Base-by-base conservation (phyloP, 1,140 invertebrate genomes). In the Thaumatotibia leucotreta region DNA sequence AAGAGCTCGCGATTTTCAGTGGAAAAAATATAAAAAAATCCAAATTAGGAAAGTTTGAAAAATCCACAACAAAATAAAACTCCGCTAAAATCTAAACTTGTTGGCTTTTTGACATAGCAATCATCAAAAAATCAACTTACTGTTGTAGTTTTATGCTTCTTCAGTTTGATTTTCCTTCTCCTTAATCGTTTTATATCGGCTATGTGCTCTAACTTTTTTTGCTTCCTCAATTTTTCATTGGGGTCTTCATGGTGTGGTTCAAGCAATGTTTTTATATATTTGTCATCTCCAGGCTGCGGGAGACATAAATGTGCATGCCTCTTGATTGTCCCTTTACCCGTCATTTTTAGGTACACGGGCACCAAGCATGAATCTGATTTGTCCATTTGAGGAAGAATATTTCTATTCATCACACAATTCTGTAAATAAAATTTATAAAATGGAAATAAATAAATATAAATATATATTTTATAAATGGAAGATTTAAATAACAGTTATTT, bases 221-320 rank as follows among this genome's bases (percentile, higher is more conserved):
- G 68, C 75, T 93, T 94, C 64, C 96, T 91, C 72, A 86, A 67
- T 66, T 82, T 82, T 72, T 93, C 86, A 78, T 94, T 93, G 0
- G 79, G 54, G 87, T 97, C 95, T 49, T 73, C 70, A 74, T 93
- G 91, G 4, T 91, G 67, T 24, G 92, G 92, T 83, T 96, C 95
- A 1, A 67, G 84, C 66, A 81, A 73, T 72, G 84, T 93, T 68
- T 79, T 92, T 58, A 79, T 92, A 67, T 35, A 73, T 71, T 32
- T 71, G 61, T 76, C 69, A 81, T 97, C 96, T 49, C 80, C 80
- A 2, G 68, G 4, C 32, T 84, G 88, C 61, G 95, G 95, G 67
- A 95, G 66, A 81, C 93, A 96, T 74, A 96, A 95, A 29, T 94
- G 73, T 1, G 94, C 92, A 86, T 94, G 93, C 63, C 71, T 73